Base-by-base conservation (phyloP, 2,797 vertebrate genomes). In the Diplodus puntazzo region DNA sequence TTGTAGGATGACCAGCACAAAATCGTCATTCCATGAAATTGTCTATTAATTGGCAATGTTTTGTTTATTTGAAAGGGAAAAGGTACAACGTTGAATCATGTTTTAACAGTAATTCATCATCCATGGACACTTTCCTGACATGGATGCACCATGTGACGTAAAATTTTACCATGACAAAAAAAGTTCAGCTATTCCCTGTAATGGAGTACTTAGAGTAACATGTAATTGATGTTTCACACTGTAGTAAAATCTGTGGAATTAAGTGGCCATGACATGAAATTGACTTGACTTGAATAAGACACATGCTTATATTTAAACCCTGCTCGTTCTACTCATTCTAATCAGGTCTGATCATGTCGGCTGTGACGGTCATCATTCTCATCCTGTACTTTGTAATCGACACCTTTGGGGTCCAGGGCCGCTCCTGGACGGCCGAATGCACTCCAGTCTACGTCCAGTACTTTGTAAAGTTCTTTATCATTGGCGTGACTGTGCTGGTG, bases 391-490 rank as follows among this genome's bases (percentile, higher is more conserved):
- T 99, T 0, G 97, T 97, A 89, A 96, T 99, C 1, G 90, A 99
- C 91, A 99, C 95, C 3, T 99, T 99, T 0, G 96, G 90, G 53
- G 80, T 99, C 57, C 93, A 97, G 82, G 86, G 93, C 5, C 93
- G 83, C 8, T 61, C 94, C 3, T 99, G 98, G 98, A 69, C 95
- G 27, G 88, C 95, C 0, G 97, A 98, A 83, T 99, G 98, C 84
- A 98, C 97, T 0, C 97, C 98, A 18, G 96, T 99, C 85, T 99
- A 99, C 93, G 96, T 99, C 88, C 97, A 99, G 83, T 98, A 98
- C 90, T 98, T 99, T 0, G 98, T 99, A 82, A 99, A 99, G 93
- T 99, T 99, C 95, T 99, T 99, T 94, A 99, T 99, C 90, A 99
- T 99, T 0, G 98, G 98, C 0, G 96, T 99, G 87, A 99, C 98